Evolutionary conservation across 1,140 invertebrate genomes (phyloP), one percentile per base, ranked within the genome.

Genomic region (Diachasmimorpha longicaudata): DNA sequence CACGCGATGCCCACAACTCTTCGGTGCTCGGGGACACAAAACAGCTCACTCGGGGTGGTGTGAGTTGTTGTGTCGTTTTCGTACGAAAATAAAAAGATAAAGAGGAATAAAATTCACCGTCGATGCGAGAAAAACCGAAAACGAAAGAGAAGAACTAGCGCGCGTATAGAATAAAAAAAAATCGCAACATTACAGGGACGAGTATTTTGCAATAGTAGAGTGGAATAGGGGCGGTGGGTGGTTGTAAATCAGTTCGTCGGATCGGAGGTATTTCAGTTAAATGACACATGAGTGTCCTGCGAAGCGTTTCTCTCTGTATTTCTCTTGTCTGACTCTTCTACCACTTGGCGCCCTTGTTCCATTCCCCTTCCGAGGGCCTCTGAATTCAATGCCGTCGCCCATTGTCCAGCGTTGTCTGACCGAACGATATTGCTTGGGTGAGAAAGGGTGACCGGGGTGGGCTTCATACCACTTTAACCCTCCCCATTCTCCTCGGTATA

Each of bases 211-310:
- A 63, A 63, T 63, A 63, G 58, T 23, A 63, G 52, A 68, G 23
- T 46, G 72, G 68, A 70, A 37, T 48, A 37, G 21, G 48, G 48
- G 63, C 14, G 74, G 48, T 31, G 13, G n/a, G 67, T 79, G 81
- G 81, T 77, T 84, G 85, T 88, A 88, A 88, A 88, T 88, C 87
- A 88, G 81, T 86, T 84, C 81, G 79, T 70, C 82, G 84, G 83
- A 88, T 87, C 83, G 83, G 83, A 84, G 86, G 86, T 86, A 87
- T 88, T 88, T 85, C 85, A 81, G 84, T 86, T 87, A 88, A 88
- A 87, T 86, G 86, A 87, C 83, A 87, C 85, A 85, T 79, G 85
- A 85, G 81, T 80, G 76, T 82, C 81, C 80, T 42, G 68, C 76
- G 58, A 75, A 79, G 79, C 58, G 46, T 71, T 63, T 77, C 70